phyloP scores from a whole-genome alignment of 2,888 invertebrate genomes.

The Eumerus sabulonum region DNA sequence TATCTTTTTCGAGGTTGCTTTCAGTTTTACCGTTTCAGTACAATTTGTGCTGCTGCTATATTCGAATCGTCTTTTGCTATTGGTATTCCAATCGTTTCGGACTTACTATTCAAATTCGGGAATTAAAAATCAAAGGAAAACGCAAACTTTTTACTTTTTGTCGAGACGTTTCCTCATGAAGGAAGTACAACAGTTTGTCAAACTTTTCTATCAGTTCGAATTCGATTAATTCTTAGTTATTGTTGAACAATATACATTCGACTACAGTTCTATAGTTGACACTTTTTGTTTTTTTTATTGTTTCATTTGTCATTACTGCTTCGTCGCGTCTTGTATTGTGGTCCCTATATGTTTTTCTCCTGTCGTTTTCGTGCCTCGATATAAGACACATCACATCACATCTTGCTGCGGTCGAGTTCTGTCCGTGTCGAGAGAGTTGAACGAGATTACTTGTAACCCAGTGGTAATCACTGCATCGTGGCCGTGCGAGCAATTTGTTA shows the following conservation, averaged over 20 bases:
- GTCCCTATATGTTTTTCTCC: slow-evolving; percentile 36
- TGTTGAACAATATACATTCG: too few species aligned
- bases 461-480: too few species aligned
- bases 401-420: slow-evolving; percentile 23
- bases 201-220: slow-evolving; percentile 57
- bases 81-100: slow-evolving; percentile 30
- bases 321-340: slow-evolving; percentile 38
- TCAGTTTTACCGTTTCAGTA: slow-evolving; percentile 67
- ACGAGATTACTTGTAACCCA: not conserved
- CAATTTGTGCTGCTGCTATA: slow-evolving; percentile 62
- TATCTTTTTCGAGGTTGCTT: slow-evolving; percentile 65
- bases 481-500: too few species aligned
- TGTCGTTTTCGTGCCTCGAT: slow-evolving; percentile 30
- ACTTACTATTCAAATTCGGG: slow-evolving; percentile 31
- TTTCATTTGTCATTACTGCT: slow-evolving; percentile 9
- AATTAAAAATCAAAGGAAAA: slow-evolving; percentile 1
- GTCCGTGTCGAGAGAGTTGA: not conserved
- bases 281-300: slow-evolving; percentile 1
- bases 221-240: slow-evolving; percentile 52
- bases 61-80: slow-evolving; percentile 38
- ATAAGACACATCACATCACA: slow-evolving; percentile 14
- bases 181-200: slow-evolving; percentile 30
- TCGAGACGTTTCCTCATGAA: slow-evolving; percentile 33
- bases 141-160: slow-evolving; percentile 2
- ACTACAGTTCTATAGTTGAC: too few species aligned